A percentile compares a stretch with the other conserved stretches of the same genome.
These are phyloP conservation scores for Solen grandis DNA, from an alignment of 1,140 invertebrate species.

Conservation along the genomic window DNA sequence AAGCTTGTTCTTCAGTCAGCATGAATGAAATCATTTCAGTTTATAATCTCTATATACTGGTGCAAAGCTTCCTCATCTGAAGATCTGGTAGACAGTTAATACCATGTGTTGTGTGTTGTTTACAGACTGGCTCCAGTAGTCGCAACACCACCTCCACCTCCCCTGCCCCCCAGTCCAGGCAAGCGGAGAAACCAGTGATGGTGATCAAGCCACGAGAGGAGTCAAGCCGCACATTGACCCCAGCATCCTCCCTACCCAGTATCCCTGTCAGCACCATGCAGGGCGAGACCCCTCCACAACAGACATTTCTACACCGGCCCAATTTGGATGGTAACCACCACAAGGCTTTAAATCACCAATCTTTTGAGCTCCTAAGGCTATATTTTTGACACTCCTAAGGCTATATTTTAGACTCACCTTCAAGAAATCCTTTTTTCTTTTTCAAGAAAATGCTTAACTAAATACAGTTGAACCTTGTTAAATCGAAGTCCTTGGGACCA, in stretches of 20 bases:
- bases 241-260: constrained; percentile 18
- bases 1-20: neutral
- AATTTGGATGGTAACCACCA: neutral
- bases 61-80: neutral
- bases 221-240: neutral
- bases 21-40: neutral
- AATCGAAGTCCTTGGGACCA: too few species aligned
- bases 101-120: neutral
- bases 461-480: too few species aligned
- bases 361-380: neutral
- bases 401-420: neutral
- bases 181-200: constrained; percentile 43
- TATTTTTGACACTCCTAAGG: neutral
- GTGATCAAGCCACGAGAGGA: constrained; percentile 52
- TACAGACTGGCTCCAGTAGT: neutral
- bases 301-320: constrained; percentile 22
- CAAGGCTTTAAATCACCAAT: neutral
- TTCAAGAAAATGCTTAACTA: too few species aligned
- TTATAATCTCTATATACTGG: neutral
- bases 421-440: neutral
- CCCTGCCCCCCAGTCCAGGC: constrained; percentile 12
- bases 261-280: constrained; percentile 35
- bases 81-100: neutral
- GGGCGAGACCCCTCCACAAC: constrained; percentile 49
- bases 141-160: constrained; percentile 26